Conservation (phyloP, 2,113 vertebrate genomes). For the Lynx canadensis region DNA sequence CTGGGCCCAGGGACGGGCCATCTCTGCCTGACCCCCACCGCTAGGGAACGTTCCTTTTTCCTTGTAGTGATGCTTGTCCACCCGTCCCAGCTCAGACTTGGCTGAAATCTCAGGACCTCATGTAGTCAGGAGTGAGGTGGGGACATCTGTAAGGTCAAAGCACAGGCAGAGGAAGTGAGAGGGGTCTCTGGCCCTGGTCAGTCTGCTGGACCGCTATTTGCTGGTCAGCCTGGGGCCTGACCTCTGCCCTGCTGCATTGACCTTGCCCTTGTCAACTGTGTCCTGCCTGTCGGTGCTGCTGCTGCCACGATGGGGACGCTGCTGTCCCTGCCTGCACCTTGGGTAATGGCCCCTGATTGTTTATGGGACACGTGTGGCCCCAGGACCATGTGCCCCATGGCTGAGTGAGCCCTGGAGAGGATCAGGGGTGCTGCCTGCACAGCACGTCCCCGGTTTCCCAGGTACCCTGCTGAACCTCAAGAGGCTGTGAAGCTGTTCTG, state of each 20-base stretch:
- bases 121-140: not conserved
- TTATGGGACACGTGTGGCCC: not conserved
- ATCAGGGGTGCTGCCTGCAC: no score
- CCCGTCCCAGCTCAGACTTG: not conserved
- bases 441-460: not conserved
- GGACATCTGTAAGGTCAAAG: not conserved
- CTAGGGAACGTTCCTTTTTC: not conserved
- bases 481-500: not conserved
- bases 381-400: not conserved
- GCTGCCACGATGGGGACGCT: not conserved
- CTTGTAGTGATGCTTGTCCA: not conserved
- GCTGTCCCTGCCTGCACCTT: not conserved
- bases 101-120: not conserved
- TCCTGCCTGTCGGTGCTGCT: not conserved
- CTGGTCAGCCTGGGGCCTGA: not conserved
- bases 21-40: not conserved
- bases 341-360: rapidly evolving
- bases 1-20: not conserved
- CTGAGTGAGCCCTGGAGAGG: not conserved
- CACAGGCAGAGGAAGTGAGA: rapidly evolving
- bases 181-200: not conserved
- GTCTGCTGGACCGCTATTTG: rapidly evolving
- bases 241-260: rapidly evolving
- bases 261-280: not conserved
- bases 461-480: not conserved